phyloP scores from a whole-genome alignment of 2,888 invertebrate species.

The Limnephilus rhombicus region DNA sequence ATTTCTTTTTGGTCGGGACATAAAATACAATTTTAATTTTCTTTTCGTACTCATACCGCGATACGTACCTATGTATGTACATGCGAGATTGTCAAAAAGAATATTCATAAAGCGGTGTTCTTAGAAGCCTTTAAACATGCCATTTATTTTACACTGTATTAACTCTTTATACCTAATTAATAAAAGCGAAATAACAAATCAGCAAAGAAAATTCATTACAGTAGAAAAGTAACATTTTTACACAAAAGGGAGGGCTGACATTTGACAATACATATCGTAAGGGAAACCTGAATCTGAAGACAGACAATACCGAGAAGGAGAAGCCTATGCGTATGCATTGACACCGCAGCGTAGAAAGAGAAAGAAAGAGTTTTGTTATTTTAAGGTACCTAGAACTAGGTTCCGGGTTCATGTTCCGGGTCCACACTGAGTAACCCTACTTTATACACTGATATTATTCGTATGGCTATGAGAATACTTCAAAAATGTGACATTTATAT shows the following conservation, averaged over 20 bases:
- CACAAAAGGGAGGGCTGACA: conserved; percentile 34
- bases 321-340: conserved; percentile 64
- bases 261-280: conserved; percentile 56
- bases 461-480: conserved; percentile 65
- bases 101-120: conserved; percentile 62
- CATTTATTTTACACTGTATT: conserved; percentile 62
- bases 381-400: conserved; percentile 57
- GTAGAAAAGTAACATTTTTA: conserved; percentile 60
- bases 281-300: conserved; percentile 35
- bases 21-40: conserved; percentile 57
- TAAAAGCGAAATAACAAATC: conserved; percentile 54
- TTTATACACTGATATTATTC: conserved; percentile 65
- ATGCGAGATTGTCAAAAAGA: conserved; percentile 65
- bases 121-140: conserved; percentile 63
- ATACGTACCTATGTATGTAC: conserved; percentile 61
- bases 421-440: conserved; percentile 65
- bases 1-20: conserved; percentile 62
- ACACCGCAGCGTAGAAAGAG: conserved; percentile 59
- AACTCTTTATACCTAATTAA: conserved; percentile 55
- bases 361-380: conserved; percentile 46
- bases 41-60: conserved; percentile 57
- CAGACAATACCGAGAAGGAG: conserved; percentile 40
- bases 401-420: conserved; percentile 61
- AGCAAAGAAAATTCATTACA: conserved; percentile 55
- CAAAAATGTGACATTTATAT: conserved; percentile 66